Evolutionary conservation across 2,797 vertebrate species (phyloP).

Genomic region (Ptychobarbus kaznakovi): DNA sequence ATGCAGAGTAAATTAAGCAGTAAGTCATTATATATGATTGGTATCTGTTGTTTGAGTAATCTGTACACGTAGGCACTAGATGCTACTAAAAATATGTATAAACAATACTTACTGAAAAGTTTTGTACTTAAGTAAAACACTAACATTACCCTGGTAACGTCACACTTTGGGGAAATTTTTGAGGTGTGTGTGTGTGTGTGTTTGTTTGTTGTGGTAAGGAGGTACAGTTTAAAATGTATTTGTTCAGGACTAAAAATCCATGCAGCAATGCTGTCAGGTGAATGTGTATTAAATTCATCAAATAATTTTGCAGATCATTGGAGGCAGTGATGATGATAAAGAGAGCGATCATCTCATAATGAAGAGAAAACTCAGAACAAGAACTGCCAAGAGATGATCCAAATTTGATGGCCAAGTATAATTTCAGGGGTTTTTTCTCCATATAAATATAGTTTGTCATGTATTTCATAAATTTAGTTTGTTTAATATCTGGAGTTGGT

Average conservation of each 20-base stretch:
- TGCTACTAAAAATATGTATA: neutral
- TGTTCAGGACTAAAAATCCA: neutral
- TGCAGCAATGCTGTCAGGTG: neutral
- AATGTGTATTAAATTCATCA: constrained; percentile 12
- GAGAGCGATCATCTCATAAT: constrained; percentile 91
- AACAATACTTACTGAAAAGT: neutral
- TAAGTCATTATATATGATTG: neutral
- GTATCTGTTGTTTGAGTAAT: neutral
- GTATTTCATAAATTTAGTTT: neutral
- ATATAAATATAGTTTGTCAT: neutral
- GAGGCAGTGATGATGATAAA: constrained; percentile 76
- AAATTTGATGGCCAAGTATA: neutral
- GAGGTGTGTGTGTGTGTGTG: neutral
- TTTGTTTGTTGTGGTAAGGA: neutral
- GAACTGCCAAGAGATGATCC: constrained; percentile 70
- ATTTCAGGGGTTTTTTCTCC: neutral
- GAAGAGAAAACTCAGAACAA: constrained; percentile 83
- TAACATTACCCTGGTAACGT: neutral
- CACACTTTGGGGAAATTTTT: neutral
- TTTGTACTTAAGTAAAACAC: neutral
- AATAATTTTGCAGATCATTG: constrained; percentile 57
- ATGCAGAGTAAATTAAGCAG: neutral
- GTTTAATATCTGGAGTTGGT: neutral
- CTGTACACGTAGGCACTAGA: neutral
- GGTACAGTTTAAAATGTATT: neutral